Evolutionary conservation across 2,888 invertebrate genomes (phyloP).

Genomic region (Amphiduros pacificus): DNA sequence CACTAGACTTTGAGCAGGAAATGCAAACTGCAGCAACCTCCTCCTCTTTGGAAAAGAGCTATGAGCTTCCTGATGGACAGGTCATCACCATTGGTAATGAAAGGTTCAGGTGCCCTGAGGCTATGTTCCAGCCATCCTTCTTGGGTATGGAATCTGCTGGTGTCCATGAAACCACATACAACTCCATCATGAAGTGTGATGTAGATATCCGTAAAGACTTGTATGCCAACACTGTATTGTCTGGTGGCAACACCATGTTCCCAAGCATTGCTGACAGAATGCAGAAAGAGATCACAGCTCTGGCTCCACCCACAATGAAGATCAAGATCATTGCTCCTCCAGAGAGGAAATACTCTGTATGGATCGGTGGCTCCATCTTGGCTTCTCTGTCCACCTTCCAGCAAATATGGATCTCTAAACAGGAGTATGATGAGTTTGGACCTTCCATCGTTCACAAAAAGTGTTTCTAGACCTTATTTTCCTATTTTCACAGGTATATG

Average conservation of each 20-base stretch:
- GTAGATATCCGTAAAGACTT: constrained; percentile 57
- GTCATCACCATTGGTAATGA: constrained; percentile 54
- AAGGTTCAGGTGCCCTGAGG: constrained; percentile 53
- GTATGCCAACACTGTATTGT: constrained; percentile 73
- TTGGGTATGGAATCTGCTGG: constrained; percentile 50
- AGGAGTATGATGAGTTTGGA: constrained; percentile 64
- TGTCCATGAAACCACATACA: constrained; percentile 44
- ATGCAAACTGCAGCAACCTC: constrained; percentile 92
- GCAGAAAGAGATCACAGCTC: constrained; percentile 66
- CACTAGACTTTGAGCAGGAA: constrained; percentile 92
- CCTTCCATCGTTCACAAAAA: constrained; percentile 96
- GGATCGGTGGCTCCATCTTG: constrained; percentile 52
- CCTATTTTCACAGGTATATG: no score
- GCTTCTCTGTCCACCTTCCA: constrained; percentile 50
- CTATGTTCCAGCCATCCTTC: constrained; percentile 57
- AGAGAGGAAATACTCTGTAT: constrained; percentile 77
- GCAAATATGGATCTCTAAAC: constrained; percentile 52
- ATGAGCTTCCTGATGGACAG: constrained; percentile 60
- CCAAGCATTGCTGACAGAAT: constrained; percentile 61
- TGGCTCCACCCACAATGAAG: constrained; percentile 90
- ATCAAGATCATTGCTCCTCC: constrained; percentile 93
- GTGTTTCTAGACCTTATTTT: no score
- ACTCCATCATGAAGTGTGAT: constrained; percentile 58
- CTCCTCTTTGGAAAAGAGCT: constrained; percentile 88
- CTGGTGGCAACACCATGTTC: constrained; percentile 95